phyloP scores from a whole-genome alignment of 2,113 vertebrate species.

The Eulemur rufifrons region DNA sequence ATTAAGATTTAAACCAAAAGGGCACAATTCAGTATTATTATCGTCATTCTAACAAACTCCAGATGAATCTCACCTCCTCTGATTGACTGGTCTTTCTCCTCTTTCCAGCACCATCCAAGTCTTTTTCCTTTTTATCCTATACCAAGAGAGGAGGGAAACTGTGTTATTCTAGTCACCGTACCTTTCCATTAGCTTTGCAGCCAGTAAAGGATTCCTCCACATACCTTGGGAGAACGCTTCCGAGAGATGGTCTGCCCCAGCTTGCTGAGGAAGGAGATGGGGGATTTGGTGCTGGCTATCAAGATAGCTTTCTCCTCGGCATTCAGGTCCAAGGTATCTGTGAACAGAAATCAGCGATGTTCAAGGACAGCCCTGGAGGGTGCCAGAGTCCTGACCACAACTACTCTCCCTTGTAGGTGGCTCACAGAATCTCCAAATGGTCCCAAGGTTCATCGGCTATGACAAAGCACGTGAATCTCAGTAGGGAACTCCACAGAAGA shows the following conservation, averaged over 20 bases:
- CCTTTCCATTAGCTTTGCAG: background rate
- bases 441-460: background rate
- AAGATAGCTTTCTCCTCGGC: slow-evolving; percentile 94
- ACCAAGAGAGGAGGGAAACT: background rate
- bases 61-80: slow-evolving; percentile 91
- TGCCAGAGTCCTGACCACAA: background rate
- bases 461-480: background rate
- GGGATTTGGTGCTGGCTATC: slow-evolving; percentile 94
- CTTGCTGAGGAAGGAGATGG: slow-evolving; percentile 98
- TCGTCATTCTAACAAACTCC: background rate
- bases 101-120: slow-evolving; percentile 92
- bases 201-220: rapidly evolving
- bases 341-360: slow-evolving; percentile 30
- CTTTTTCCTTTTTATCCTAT: slow-evolving; percentile 98
- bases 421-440: rapidly evolving
- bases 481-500: background rate
- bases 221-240: slow-evolving; percentile 96
- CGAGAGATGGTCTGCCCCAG: slow-evolving; percentile 97
- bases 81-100: slow-evolving; percentile 96
- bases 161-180: background rate
- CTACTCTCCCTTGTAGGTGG: background rate
- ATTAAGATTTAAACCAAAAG: background rate
- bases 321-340: slow-evolving; percentile 93
- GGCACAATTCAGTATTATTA: background rate
- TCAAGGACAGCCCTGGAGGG: background rate